Conservation (phyloP, 2,888 invertebrate genomes). For the Spicauda simplicius region DNA sequence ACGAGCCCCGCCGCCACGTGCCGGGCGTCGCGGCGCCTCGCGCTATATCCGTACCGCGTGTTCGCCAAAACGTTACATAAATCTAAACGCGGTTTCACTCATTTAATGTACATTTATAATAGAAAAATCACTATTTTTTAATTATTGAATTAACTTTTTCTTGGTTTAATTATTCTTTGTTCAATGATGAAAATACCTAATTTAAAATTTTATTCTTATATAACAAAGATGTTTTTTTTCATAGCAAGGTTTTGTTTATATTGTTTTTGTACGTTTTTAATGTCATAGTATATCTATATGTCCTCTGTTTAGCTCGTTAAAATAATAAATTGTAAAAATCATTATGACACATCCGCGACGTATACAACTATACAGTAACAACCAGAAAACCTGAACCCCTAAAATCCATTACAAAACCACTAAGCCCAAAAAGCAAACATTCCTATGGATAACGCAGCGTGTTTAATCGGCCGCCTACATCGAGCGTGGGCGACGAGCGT, state of each 20-base stretch:
- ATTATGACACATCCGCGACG: no score
- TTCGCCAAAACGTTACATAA: slow-evolving; percentile 29
- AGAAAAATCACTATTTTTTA: neutral
- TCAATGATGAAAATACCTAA: no score
- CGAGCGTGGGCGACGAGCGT: slow-evolving; percentile 49
- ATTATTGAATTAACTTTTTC: no score
- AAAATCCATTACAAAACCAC: neutral
- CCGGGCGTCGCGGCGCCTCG: slow-evolving; percentile 21
- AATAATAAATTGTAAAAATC: no score
- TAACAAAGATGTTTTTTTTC: no score
- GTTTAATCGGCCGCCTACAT: slow-evolving; percentile 37
- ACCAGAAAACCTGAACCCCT: neutral
- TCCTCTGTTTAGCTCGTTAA: no score
- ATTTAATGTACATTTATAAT: neutral
- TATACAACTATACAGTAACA: no score
- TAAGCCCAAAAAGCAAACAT: neutral
- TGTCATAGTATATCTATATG: no score
- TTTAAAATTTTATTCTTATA: no score
- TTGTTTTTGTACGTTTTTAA: no score
- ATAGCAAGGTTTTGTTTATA: no score
- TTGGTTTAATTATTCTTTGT: no score
- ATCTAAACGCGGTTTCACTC: slow-evolving; percentile 8
- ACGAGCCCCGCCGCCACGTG: slow-evolving; percentile 9
- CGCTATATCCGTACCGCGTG: slow-evolving; percentile 23
- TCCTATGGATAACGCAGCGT: neutral